phyloP scores from a whole-genome alignment of 2,888 invertebrate species.

The Hypercompe scribonia region DNA sequence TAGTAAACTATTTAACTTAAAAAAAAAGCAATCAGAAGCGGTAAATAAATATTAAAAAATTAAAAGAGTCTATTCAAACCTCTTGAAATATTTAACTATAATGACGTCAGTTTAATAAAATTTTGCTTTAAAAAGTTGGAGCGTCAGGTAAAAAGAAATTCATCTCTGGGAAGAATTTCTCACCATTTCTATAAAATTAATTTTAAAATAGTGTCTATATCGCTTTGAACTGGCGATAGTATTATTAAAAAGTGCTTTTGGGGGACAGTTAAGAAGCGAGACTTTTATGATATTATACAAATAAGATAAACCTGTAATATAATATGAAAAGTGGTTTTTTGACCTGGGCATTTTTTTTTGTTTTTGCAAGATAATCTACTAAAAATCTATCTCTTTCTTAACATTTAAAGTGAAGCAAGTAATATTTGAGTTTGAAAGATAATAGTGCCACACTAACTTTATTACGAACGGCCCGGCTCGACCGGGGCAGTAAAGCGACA shows the following conservation, averaged over 20 bases:
- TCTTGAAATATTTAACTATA: slow-evolving; percentile 27
- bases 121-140: slow-evolving; percentile 39
- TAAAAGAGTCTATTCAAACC: not conserved
- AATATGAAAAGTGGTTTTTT: too few species aligned
- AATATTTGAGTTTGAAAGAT: too few species aligned
- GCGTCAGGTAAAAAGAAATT: slow-evolving; percentile 32
- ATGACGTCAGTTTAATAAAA: slow-evolving; percentile 42
- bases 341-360: too few species aligned
- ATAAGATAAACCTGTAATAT: too few species aligned
- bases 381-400: too few species aligned
- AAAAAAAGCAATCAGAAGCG: not conserved
- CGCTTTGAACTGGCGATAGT: not conserved
- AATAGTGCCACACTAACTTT: too few species aligned
- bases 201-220: slow-evolving; percentile 31
- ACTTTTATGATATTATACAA: too few species aligned
- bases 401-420: too few species aligned
- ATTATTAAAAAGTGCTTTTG: not conserved
- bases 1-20: not conserved
- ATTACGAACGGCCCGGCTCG: too few species aligned
- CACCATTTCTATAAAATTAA: slow-evolving; percentile 41
- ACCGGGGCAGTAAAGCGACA: too few species aligned
- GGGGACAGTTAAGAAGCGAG: not conserved
- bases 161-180: slow-evolving; percentile 27
- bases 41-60: not conserved
- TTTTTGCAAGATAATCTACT: too few species aligned